Evolutionary conservation across 2,113 vertebrate species (phyloP).

Genomic region (Alethe diademata): DNA sequence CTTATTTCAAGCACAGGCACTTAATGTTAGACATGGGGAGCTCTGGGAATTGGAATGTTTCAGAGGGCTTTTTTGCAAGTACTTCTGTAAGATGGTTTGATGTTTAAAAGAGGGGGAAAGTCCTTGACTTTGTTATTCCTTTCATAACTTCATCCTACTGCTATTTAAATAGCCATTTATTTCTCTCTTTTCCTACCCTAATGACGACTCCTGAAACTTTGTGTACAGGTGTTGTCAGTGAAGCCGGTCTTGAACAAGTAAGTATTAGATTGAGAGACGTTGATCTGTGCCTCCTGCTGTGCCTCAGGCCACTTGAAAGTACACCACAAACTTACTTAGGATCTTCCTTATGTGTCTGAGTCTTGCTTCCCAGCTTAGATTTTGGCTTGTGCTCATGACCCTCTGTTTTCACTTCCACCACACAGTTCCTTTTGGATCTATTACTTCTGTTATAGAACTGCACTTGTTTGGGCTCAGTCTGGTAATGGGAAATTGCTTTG

Average conservation of each 20-base stretch:
- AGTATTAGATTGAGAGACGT: constrained; percentile 35
- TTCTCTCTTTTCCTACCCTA: neutral
- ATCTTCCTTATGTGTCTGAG: neutral
- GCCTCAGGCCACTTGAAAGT: neutral
- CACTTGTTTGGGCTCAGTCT: neutral
- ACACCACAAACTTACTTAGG: neutral
- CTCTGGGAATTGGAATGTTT: neutral
- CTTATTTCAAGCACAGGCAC: neutral
- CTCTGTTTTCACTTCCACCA: neutral
- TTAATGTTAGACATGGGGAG: neutral
- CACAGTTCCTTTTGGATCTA: neutral
- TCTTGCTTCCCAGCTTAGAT: neutral
- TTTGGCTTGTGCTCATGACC: neutral
- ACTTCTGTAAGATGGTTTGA: neutral
- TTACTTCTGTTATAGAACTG: neutral
- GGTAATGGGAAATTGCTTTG: neutral
- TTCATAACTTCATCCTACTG: neutral
- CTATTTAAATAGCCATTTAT: neutral
- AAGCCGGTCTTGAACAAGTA: constrained; percentile 75
- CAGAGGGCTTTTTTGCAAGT: neutral
- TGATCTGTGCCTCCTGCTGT: neutral
- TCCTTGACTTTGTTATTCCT: neutral
- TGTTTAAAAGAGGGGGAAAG: neutral
- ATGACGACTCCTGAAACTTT: constrained; percentile 38
- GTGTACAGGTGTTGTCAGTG: constrained; percentile 66